Base-by-base conservation (phyloP, 1,140 invertebrate species). In the Rhynchophorus ferrugineus region DNA sequence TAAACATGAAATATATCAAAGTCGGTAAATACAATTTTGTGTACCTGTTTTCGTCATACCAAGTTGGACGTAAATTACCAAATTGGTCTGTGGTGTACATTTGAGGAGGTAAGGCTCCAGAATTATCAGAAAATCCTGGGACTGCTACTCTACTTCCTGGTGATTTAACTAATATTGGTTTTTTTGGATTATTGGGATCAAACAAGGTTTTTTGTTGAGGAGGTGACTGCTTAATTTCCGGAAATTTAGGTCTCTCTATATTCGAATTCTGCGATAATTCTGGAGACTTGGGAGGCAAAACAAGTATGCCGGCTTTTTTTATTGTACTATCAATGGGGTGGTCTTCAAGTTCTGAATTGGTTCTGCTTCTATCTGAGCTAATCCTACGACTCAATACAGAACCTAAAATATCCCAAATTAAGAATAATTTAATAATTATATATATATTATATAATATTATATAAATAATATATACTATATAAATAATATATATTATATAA, bases 101-200 rank as follows among this genome's bases (percentile, higher is more conserved):
- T 33, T 68, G 58, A 8, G 61, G 61, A 2, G 61, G 60, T 8
- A 59, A 18, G 1, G 48, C 44, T 39, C 63, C 62, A 1, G 57
- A 45, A 45, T 58, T 34, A 17, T 66, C 66, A 0, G 64, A 57
- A 56, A 68, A 63, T 34, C 66, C 66, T 2, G 63, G 63, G 5
- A 58, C 58, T 29, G 56, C 62, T 1, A 66, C 58, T 67, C 76
- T 67, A 46, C 57, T 70, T 45, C 69, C 73, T 20, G 73, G 57
- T 20, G 75, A 71, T 51, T 70, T 75, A 13, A 83, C 75, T 56
- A 83, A 71, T 50, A 84, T 83, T 13, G 82, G 82, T 68, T 80
- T 83, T 55, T 75, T 74, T 1, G 83, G 83, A 71, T 85, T 85
- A 56, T 82, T 80, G 2, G 79, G 82, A 69, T 85, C 80, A 64